Base-by-base conservation (phyloP, 2,113 vertebrate genomes). In the Ictalurus furcatus region DNA sequence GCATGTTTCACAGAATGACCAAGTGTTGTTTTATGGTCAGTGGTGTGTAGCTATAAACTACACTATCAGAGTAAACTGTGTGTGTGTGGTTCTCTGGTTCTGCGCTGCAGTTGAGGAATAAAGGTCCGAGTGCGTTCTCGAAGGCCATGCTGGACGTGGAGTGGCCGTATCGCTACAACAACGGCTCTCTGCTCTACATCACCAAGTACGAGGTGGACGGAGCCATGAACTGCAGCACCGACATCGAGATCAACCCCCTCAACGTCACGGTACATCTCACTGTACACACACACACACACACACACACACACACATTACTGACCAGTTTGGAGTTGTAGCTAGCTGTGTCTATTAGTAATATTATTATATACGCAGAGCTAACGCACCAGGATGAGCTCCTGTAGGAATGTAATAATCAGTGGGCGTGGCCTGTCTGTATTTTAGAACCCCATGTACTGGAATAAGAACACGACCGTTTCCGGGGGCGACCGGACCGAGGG, bases 221-320 rank as follows among this genome's bases (percentile, higher is more conserved):
- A 2, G 97, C 97, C n/a, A 98, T 99, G 96, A 98, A 97, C 94
- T 99, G 98, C 91, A 97, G 96, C 90, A 96, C 96, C 0, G 97
- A 98, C 90, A 92, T 93, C 80, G 95, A 97, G 91, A 97, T 99
- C 94, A 99, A 99, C 93, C 96, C 98, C 0, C 88, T 98, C 89
- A 97, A 97, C 87, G 96, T 99, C 69, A 96, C 97, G 90, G 98
- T 99, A 92, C 93, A 93, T 87, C 19, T 40, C 56, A 8, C 54
- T n/a, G 37, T 37, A 19, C 40, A 85, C 52, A 87, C 54, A 44
- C 48, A 21, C 37, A 16, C 28, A 40, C 12, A 3, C 8, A 6
- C n/a, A 30, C 74, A 8, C 59, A 58, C 69, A 56, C 48, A 34
- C 28, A 5, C 52, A 61, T 17, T 44, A 21, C 56, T 85, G 84